Conservation (phyloP, 2,113 vertebrate genomes). For the Notechis scutatus region DNA sequence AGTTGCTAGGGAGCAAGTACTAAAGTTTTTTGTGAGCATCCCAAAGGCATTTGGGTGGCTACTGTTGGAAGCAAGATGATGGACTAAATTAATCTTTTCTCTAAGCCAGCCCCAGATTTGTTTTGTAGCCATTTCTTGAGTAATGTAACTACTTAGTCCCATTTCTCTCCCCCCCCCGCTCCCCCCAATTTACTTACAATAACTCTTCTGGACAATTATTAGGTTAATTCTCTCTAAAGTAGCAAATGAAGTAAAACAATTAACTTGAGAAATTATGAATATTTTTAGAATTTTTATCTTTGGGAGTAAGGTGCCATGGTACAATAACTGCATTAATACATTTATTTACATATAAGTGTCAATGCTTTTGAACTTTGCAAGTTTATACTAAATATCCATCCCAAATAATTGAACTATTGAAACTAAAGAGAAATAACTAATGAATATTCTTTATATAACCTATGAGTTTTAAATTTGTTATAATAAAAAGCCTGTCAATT, state of each 20-base stretch:
- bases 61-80: not conserved
- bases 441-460: not conserved
- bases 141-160: not conserved
- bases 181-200: not conserved
- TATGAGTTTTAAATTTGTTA: not conserved
- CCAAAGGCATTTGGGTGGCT: not conserved
- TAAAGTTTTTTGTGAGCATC: not conserved
- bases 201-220: not conserved
- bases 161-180: no score
- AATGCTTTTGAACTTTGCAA: not conserved
- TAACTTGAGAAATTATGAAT: no score
- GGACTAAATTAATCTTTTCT: not conserved
- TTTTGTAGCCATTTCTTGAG: not conserved
- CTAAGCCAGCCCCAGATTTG: not conserved
- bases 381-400: not conserved
- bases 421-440: not conserved
- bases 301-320: no score
- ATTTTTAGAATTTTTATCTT: no score
- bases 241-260: no score
- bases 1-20: not conserved
- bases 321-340: not conserved
- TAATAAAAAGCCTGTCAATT: not conserved
- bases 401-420: not conserved
- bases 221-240: not conserved
- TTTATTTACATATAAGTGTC: not conserved